Evolutionary conservation across 2,113 vertebrate species (phyloP).

Genomic region (Aldabrachelys gigantea): DNA sequence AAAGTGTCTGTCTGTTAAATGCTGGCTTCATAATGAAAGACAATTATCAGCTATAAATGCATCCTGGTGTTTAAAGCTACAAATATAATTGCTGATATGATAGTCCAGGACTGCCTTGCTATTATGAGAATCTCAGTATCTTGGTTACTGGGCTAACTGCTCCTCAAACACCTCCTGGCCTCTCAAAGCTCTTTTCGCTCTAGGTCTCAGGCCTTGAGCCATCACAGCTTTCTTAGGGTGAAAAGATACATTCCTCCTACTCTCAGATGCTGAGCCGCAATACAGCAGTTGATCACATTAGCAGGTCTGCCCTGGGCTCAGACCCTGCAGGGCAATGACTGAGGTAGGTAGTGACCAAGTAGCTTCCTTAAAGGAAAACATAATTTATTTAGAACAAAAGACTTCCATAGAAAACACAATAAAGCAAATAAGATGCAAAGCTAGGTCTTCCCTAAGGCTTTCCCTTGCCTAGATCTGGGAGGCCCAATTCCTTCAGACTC

Average conservation of each 20-base stretch:
- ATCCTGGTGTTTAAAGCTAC: constrained; percentile 6
- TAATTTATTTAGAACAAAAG: neutral
- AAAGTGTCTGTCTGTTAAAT: constrained; percentile 43
- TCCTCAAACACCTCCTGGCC: neutral
- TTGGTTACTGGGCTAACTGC: neutral
- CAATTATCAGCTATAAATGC: constrained; percentile 36
- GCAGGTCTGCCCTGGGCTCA: neutral
- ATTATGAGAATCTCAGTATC: neutral
- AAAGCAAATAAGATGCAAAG: neutral
- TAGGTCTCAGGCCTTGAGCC: neutral
- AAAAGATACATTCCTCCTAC: neutral
- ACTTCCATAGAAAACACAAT: neutral
- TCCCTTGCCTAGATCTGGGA: no score
- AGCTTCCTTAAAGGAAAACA: neutral
- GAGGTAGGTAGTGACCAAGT: neutral
- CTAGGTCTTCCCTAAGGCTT: no score
- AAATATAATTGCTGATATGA: neutral
- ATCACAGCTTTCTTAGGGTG: neutral
- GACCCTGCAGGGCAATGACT: neutral
- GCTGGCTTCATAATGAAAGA: constrained; percentile 22
- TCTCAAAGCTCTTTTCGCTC: neutral
- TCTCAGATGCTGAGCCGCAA: neutral
- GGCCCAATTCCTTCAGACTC: no score
- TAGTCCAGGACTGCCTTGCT: neutral
- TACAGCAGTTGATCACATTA: neutral